These are phyloP conservation scores for Rhabdornis inornatus DNA, from an alignment of 2,113 vertebrate genomes.

Conservation along the genomic window DNA sequence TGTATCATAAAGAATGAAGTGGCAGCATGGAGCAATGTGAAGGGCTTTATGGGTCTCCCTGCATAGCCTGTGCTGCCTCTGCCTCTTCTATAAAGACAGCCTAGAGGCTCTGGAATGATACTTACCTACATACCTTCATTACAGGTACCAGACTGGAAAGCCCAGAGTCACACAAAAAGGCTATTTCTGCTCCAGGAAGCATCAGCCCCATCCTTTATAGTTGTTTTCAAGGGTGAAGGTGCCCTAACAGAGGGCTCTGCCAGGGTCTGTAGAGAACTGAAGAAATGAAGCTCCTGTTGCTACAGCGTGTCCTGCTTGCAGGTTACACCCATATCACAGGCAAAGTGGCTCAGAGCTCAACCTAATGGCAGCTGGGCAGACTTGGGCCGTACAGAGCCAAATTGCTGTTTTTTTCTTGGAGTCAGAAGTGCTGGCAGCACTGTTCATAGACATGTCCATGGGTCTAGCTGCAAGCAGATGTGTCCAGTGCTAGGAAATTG, in stretches of 20 bases:
- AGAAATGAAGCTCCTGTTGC: neutral
- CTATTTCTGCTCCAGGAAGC: neutral
- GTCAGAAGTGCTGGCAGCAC: neutral
- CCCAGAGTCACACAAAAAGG: neutral
- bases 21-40: neutral
- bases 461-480: neutral
- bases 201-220: neutral
- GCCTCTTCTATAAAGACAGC: neutral
- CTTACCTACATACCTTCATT: neutral
- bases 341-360: neutral
- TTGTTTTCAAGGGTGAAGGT: neutral
- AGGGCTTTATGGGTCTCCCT: neutral
- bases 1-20: neutral
- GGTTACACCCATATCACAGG: neutral
- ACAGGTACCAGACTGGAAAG: neutral
- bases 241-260: neutral
- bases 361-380: neutral
- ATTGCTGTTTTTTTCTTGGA: neutral
- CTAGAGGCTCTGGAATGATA: neutral
- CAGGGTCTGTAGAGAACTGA: neutral
- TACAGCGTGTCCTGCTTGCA: neutral
- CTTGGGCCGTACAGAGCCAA: neutral
- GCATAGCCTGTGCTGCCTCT: neutral
- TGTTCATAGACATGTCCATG: rapidly evolving
- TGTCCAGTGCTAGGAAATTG: neutral